phyloP scores from a whole-genome alignment of 2,888 invertebrate genomes.

The Drosophila atroscutellata region DNA sequence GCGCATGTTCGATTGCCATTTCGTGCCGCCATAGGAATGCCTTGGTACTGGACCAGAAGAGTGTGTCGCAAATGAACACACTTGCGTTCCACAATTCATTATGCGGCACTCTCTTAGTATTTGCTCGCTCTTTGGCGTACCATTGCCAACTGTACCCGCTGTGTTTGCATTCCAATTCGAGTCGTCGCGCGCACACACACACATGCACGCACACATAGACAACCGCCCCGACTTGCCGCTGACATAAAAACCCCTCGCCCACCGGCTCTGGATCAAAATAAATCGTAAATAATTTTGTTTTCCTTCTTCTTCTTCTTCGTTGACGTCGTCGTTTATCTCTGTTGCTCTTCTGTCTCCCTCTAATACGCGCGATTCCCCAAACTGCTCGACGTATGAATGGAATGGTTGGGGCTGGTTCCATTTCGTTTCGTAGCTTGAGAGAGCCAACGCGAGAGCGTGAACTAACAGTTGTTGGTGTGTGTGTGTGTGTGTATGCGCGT shows the following conservation, averaged over 20 bases:
- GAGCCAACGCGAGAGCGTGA: constrained; percentile 35
- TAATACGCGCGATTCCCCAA: constrained; percentile 61
- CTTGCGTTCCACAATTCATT: constrained; percentile 72
- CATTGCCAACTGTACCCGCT: constrained; percentile 68
- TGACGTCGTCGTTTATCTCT: constrained; percentile 31
- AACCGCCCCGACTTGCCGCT: constrained; percentile 64
- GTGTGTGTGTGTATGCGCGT: constrained; percentile 18
- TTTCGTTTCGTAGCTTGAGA: constrained; percentile 11
- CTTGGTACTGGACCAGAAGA: constrained; percentile 43
- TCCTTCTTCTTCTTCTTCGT: constrained; percentile 49
- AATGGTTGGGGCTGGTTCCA: constrained; percentile 64
- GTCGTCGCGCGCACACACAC: background rate
- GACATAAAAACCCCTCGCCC: constrained; percentile 66
- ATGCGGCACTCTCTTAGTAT: constrained; percentile 45
- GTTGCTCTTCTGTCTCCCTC: constrained; percentile 58
- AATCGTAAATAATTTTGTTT: constrained; percentile 79
- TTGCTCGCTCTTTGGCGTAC: constrained; percentile 36
- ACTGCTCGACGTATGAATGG: constrained; percentile 63
- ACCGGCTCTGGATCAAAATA: constrained; percentile 66
- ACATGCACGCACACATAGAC: background rate
- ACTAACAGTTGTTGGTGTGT: constrained; percentile 32
- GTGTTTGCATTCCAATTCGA: constrained; percentile 54
- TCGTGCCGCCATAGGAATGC: constrained; percentile 45
- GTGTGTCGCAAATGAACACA: constrained; percentile 52
- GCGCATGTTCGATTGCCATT: constrained; percentile 17